These are phyloP conservation scores for Mimumesa dahlbomi DNA, from an alignment of 2,888 invertebrate genomes.

Conservation along the genomic window DNA sequence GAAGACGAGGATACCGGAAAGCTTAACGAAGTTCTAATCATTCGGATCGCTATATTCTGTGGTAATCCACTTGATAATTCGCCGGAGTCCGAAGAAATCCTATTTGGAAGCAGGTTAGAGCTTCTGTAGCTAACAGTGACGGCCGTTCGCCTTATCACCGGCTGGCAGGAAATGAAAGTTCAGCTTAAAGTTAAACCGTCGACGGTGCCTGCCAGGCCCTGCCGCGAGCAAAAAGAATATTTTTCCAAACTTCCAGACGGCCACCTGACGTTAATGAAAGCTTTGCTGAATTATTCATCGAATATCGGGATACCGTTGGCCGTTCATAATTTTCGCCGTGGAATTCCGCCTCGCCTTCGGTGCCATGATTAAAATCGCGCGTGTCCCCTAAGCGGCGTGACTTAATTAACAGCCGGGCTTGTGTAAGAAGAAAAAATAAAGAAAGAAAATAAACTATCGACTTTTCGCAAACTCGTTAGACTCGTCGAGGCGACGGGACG, in stretches of 20 bases:
- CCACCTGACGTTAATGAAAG: conserved; percentile 41
- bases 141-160: conserved; percentile 34
- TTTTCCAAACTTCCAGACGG: conserved; percentile 22
- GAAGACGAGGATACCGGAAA: not conserved
- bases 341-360: not conserved
- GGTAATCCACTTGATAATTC: conserved; percentile 42
- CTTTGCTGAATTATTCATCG: conserved; percentile 42
- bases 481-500: too few species aligned
- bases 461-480: too few species aligned
- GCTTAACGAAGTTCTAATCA: conserved; percentile 37
- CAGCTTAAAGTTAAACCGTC: conserved; percentile 21
- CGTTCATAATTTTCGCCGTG: conserved; percentile 5
- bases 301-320: not conserved
- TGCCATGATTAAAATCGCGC: not conserved
- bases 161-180: conserved; percentile 48
- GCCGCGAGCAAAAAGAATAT: conserved; percentile 4
- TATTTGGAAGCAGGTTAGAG: conserved; percentile 11
- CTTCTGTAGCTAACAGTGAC: not conserved
- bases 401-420: not conserved
- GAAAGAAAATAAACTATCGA: too few species aligned
- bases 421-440: too few species aligned
- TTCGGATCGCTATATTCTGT: conserved; percentile 10
- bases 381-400: not conserved
- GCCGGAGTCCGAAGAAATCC: conserved; percentile 31
- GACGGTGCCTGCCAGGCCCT: not conserved